Evolutionary conservation across 2,113 vertebrate genomes (phyloP).

Genomic region (Cheilinus undulatus): DNA sequence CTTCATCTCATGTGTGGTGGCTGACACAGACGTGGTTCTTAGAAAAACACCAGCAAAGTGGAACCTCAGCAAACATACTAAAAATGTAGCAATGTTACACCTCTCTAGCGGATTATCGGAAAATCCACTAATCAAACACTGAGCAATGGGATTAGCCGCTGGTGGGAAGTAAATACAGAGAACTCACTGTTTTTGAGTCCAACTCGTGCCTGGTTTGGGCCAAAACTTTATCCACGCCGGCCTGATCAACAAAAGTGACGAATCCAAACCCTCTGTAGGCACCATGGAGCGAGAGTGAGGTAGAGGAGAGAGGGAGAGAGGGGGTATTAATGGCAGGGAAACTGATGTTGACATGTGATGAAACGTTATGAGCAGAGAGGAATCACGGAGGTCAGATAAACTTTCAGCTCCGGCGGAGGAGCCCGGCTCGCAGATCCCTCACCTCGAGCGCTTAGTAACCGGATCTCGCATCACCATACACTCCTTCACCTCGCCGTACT

Average conservation of each 20-base stretch:
- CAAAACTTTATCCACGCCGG: conserved; percentile 99
- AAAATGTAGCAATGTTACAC: conserved; percentile 69
- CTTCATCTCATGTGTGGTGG: conserved; percentile 27
- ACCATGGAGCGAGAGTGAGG: neutral
- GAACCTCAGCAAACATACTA: conserved; percentile 49
- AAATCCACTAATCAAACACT: conserved; percentile 75
- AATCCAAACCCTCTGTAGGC: conserved; percentile 95
- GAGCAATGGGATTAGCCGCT: conserved; percentile 66
- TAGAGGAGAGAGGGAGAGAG: neutral
- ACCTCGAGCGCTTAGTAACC: conserved; percentile 99
- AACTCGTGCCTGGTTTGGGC: conserved; percentile 96
- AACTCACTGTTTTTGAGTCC: conserved; percentile 99
- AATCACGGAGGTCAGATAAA: conserved; percentile 80
- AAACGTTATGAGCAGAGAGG: conserved; percentile 68
- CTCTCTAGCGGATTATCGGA: conserved; percentile 59
- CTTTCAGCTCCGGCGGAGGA: conserved; percentile 65
- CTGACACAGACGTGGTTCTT: conserved; percentile 17
- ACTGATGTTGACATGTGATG: conserved; percentile 64
- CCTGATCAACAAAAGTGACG: conserved; percentile 98
- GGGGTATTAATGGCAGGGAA: conserved; percentile 62
- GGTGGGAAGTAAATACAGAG: conserved; percentile 73
- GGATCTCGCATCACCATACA: conserved; percentile 99
- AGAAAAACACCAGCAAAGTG: conserved; percentile 29
- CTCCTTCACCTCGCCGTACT: conserved; percentile 99
- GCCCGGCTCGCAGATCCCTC: conserved; percentile 75